Evolutionary conservation across 2,113 vertebrate species (phyloP).

Genomic region (Xyrauchen texanus): DNA sequence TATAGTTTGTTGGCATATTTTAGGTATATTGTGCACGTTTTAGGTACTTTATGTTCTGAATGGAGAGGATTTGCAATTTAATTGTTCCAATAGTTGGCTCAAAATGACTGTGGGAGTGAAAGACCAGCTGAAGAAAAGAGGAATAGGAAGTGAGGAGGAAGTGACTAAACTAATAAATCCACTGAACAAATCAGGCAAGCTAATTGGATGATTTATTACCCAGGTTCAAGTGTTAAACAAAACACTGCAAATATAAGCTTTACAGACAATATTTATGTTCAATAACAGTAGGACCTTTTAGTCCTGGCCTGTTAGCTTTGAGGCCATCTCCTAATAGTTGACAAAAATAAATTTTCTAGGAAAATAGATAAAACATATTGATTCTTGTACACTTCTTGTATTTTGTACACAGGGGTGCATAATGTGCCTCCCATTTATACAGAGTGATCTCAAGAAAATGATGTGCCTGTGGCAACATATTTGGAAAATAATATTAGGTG

Average conservation of each 20-base stretch:
- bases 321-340: too few species aligned
- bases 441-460: too few species aligned
- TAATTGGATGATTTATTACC: slow-evolving; percentile 23
- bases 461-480: too few species aligned
- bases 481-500: too few species aligned
- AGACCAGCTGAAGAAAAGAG: background rate
- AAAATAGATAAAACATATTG: too few species aligned
- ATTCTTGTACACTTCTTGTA: too few species aligned
- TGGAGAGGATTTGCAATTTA: slow-evolving; percentile 3
- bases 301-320: too few species aligned
- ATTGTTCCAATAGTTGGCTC: slow-evolving; percentile 6
- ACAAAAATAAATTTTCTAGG: too few species aligned
- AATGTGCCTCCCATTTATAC: too few species aligned
- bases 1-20: slow-evolving; percentile 9
- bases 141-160: background rate
- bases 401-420: too few species aligned
- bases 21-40: background rate
- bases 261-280: background rate
- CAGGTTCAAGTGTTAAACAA: slow-evolving; percentile 24
- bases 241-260: slow-evolving; percentile 21
- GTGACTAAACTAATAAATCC: slow-evolving; percentile 38
- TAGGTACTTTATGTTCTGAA: background rate
- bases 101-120: slow-evolving; percentile 22
- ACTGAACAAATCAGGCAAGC: background rate
- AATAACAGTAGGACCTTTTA: background rate